phyloP scores from a whole-genome alignment of 2,797 vertebrate genomes.

The Periparus ater region DNA sequence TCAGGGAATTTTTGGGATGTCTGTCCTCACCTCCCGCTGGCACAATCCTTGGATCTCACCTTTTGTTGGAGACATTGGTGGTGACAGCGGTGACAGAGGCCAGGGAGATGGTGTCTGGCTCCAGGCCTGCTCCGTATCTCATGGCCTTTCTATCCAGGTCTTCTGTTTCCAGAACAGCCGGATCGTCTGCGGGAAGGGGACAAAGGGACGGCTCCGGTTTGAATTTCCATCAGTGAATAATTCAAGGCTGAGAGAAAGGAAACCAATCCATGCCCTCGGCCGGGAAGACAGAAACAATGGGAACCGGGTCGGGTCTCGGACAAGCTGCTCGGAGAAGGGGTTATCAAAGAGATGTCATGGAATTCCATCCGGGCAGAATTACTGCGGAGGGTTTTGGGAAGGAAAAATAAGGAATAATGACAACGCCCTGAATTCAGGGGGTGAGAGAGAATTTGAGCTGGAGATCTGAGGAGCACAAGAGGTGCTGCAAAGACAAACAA shows the following conservation, averaged over 20 bases:
- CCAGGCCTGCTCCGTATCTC: constrained; percentile 77
- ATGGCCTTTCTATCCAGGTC: constrained; percentile 85
- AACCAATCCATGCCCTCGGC: background rate
- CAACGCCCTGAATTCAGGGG: background rate
- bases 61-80: constrained; percentile 95
- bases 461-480: too few relatives aligned
- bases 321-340: background rate
- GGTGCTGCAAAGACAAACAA: fast-evolving
- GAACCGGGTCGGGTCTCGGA: background rate
- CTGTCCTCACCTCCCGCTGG: fast-evolving
- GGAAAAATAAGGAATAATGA: too few relatives aligned
- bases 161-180: constrained; percentile 91
- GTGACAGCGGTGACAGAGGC: constrained; percentile 96
- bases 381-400: fast-evolving
- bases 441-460: background rate
- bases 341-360: background rate
- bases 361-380: background rate
- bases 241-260: background rate
- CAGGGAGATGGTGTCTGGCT: constrained; percentile 90
- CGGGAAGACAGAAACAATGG: background rate
- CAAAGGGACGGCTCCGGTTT: background rate
- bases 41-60: constrained; percentile 69
- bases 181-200: constrained; percentile 81
- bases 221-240: background rate
- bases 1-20: fast-evolving